Conservation (phyloP, 2,888 invertebrate genomes). For the Cosmorhoe ocellata region DNA sequence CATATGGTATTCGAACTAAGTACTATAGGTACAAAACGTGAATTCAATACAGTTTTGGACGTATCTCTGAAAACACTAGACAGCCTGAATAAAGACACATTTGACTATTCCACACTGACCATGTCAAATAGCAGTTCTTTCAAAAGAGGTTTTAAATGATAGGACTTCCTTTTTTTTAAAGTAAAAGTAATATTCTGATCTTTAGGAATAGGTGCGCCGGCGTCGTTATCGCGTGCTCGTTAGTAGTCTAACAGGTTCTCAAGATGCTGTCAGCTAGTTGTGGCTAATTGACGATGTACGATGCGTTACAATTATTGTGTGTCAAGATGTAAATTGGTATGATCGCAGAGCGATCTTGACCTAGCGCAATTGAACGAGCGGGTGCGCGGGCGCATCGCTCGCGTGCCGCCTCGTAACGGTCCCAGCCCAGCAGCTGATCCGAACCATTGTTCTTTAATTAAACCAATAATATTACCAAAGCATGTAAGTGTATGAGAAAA, state of each 20-base stretch:
- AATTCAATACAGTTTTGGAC: too few relatives aligned
- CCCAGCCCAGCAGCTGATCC: constrained; percentile 69
- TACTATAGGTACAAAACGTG: too few relatives aligned
- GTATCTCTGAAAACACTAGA: too few relatives aligned
- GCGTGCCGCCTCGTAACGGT: constrained; percentile 70
- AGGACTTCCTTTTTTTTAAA: too few relatives aligned
- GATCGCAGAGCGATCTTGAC: constrained; percentile 44
- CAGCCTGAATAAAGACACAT: too few relatives aligned
- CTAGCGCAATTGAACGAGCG: constrained; percentile 42
- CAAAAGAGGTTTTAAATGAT: too few relatives aligned
- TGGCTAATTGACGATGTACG: constrained; percentile 61
- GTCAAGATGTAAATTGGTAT: constrained; percentile 52
- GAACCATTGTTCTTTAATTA: constrained; percentile 67
- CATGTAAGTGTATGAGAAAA: constrained; percentile 17
- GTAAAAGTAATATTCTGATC: too few relatives aligned
- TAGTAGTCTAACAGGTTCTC: constrained; percentile 53
- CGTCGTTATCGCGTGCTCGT: constrained; percentile 51
- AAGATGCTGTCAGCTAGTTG: constrained; percentile 55
- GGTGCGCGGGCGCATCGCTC: constrained; percentile 41
- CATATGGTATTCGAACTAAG: too few relatives aligned
- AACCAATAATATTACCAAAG: constrained; percentile 45
- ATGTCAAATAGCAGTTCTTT: too few relatives aligned
- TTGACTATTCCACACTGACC: too few relatives aligned
- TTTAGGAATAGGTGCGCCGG: constrained; percentile 12
- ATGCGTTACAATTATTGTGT: constrained; percentile 66